A percentile compares a stretch with the other conserved stretches of the same genome.
phyloP scores from a whole-genome alignment of 1,140 invertebrate species.

The Leptopilina clavipes region DNA sequence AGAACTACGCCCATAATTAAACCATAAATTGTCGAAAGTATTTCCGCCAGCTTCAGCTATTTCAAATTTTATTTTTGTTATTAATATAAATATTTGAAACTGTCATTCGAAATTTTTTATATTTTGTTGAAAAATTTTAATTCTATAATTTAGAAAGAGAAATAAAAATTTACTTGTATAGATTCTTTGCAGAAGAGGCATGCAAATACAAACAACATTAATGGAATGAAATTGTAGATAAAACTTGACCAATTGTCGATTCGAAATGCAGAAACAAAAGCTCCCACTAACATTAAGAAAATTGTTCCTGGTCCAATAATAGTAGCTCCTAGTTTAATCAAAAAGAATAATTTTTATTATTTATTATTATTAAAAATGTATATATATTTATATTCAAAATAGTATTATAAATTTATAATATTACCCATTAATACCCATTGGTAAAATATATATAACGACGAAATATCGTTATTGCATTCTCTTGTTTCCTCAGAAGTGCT shows the following conservation, averaged over 20 bases:
- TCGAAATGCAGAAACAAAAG: conserved; percentile 87
- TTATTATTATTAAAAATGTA: too few species aligned
- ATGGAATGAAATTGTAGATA: conserved; percentile 85
- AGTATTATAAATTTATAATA: conserved; percentile 42
- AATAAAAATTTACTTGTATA: conserved; percentile 78
- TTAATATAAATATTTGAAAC: too few species aligned
- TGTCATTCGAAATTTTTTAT: background rate
- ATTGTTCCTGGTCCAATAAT: conserved; percentile 89
- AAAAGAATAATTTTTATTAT: conserved; percentile 34
- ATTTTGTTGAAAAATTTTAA: background rate
- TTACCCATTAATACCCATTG: conserved; percentile 79
- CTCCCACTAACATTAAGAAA: conserved; percentile 93
- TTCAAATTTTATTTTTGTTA: too few species aligned
- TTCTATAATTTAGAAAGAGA: background rate
- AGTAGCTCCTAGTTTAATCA: conserved; percentile 79
- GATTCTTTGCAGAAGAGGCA: conserved; percentile 85
- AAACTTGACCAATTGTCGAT: conserved; percentile 88
- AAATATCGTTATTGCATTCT: conserved; percentile 90
- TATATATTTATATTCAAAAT: too few species aligned
- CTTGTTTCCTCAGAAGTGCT: conserved; percentile 84
- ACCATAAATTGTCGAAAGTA: conserved; percentile 87
- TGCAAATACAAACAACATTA: conserved; percentile 83
- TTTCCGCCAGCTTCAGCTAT: conserved; percentile 83
- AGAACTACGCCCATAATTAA: conserved; percentile 95
- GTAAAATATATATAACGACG: conserved; percentile 87